Evolutionary conservation across 2,888 invertebrate species (phyloP).

Genomic region (Corbicula japonica): DNA sequence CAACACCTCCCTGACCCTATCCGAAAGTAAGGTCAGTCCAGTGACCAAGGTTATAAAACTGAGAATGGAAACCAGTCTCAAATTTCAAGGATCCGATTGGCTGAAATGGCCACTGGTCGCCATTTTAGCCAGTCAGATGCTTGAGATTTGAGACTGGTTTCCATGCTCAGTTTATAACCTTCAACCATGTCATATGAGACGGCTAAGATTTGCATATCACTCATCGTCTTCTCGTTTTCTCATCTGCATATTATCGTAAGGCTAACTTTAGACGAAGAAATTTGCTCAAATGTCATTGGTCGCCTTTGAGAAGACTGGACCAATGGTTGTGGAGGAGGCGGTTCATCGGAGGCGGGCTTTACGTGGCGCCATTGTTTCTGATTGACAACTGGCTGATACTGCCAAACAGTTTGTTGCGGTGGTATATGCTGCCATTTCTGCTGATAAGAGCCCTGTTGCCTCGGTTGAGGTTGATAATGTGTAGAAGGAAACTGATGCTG

Average conservation of each 20-base stretch:
- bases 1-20: too few relatives aligned
- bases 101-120: too few relatives aligned
- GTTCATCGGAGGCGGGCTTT: constrained; percentile 50
- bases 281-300: constrained; percentile 82
- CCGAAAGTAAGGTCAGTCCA: too few relatives aligned
- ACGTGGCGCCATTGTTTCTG: constrained; percentile 45
- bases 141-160: too few relatives aligned
- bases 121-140: too few relatives aligned
- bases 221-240: constrained; percentile 58
- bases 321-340: constrained; percentile 74
- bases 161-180: too few relatives aligned
- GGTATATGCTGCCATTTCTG: constrained; percentile 24
- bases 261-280: constrained; percentile 81
- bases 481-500: constrained; percentile 25
- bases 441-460: constrained; percentile 14
- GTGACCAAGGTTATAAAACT: too few relatives aligned
- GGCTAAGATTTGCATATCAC: constrained; percentile 17
- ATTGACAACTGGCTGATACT: constrained; percentile 24
- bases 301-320: constrained; percentile 79
- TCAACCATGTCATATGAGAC: too few relatives aligned
- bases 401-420: constrained; percentile 43
- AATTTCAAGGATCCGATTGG: too few relatives aligned
- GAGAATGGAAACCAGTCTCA: too few relatives aligned
- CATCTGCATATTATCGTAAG: constrained; percentile 82
- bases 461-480: constrained; percentile 21